Evolutionary conservation across 30 jellyfish, hydroid and myxozoan genomes (phyloP).

Genomic region (Morbakka virulenta): DNA sequence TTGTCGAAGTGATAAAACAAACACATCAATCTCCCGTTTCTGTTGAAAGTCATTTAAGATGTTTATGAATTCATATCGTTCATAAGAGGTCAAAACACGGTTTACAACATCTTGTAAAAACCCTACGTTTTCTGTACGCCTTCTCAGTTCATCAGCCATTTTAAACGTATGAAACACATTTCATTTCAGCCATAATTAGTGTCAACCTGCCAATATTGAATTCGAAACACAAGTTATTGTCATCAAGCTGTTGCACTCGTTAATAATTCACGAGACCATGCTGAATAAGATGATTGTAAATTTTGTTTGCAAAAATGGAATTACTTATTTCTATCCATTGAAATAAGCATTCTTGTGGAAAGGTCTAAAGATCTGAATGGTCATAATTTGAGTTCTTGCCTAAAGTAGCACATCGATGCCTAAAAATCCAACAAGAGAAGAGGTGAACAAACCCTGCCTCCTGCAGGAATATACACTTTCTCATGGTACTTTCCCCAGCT

Average conservation of each 20-base stretch:
- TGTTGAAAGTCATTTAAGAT: constrained; percentile 40
- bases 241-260: not conserved
- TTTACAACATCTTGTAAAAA: constrained; percentile 46
- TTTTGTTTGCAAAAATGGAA: too few species aligned
- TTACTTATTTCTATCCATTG: too few species aligned
- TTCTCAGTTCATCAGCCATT: constrained; percentile 53
- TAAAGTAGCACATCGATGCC: too few species aligned
- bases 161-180: not conserved
- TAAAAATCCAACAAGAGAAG: too few species aligned
- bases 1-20: constrained; percentile 45
- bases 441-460: too few species aligned
- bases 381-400: too few species aligned
- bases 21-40: constrained; percentile 30
- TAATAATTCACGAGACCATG: not conserved
- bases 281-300: not conserved
- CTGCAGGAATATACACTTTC: too few species aligned
- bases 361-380: too few species aligned
- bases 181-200: not conserved
- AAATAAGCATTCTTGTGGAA: too few species aligned
- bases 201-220: not conserved
- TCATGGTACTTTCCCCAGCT: too few species aligned
- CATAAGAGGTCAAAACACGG: constrained; percentile 27
- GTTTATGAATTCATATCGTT: constrained; percentile 22
- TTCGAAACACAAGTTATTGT: not conserved
- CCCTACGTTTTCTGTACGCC: constrained; percentile 38